Base-by-base conservation (phyloP, 2,113 vertebrate genomes). In the Gymnocephalus cernua region DNA sequence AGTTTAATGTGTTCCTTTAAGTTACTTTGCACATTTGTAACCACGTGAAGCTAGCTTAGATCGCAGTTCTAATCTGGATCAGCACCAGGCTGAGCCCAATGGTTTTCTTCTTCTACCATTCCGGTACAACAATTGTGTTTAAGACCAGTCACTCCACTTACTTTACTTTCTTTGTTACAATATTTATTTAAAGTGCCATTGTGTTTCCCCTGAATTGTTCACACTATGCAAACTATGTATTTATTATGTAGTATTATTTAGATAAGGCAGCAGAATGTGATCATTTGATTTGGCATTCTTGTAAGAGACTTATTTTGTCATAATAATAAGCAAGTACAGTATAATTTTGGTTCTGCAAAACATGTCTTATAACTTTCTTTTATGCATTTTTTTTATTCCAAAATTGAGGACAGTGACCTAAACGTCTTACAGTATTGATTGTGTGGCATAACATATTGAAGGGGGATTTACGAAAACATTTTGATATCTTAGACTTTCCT, bases 161-260 rank as follows among this genome's bases (percentile, higher is more conserved):
- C 14, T 56, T 70, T 87, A 4, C 14, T 56, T 77, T 38, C 25
- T 32, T 95, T 44, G 18, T 80, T 82, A 51, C 23, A 63, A 25
- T 86, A 88, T 92, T 90, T 87, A 88, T 94, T 92, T 89, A 63
- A 94, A 89, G 95, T 94, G 94, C 91, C 93, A 95, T 92, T 85
- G 79, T 74, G 82, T 79, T 93, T 94, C 86, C 91, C 91, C 88
- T 95, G 95, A 93, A 90, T 95, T 94, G 95, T 96, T 94, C 93
- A 94, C 95, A 96, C 96, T 98, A 97, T 97, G 97, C 97, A 97
- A 97, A 94, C 93, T 91, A 90, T 96, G 90, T 97, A 97, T 97
- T 97, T 96, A 97, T 96, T 96, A 94, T 94, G 92, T 94, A 94
- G 91, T 92, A 86, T 92, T 90, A 93, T 95, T 77, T 66, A 93